A percentile compares a stretch with the other conserved stretches of the same genome.
Evolutionary conservation across 2,888 invertebrate species (phyloP).

Genomic region (Euzetes globulus): DNA sequence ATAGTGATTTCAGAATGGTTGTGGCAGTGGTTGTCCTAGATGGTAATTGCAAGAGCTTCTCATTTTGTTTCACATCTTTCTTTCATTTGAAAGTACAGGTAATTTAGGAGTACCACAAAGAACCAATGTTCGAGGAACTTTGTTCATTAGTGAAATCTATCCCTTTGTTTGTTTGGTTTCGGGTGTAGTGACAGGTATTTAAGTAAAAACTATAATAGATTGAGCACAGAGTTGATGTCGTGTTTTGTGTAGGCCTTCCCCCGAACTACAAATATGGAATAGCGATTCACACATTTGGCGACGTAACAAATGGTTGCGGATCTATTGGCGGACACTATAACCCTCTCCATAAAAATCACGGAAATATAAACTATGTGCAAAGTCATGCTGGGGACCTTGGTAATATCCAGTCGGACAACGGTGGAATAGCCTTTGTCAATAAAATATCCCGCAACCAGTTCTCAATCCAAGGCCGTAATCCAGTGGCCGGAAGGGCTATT

Average conservation of each 20-base stretch:
- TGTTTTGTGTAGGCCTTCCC: background rate
- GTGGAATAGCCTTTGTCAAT: background rate
- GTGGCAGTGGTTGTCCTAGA: background rate
- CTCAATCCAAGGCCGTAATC: background rate
- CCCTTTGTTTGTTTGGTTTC: background rate
- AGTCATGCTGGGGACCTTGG: constrained; percentile 10
- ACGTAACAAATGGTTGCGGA: constrained; percentile 84
- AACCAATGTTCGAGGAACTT: background rate
- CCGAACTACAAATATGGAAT: background rate
- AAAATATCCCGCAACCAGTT: background rate
- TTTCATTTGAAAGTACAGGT: background rate
- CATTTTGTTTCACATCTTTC: background rate
- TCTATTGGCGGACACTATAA: constrained; percentile 92
- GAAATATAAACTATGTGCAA: background rate
- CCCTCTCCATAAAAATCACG: constrained; percentile 64
- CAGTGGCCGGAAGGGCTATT: background rate
- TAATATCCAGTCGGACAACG: background rate
- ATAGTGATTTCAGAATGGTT: background rate
- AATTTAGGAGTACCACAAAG: background rate
- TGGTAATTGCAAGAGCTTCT: background rate
- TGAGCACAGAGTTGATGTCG: background rate
- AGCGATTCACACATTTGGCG: constrained; percentile 82
- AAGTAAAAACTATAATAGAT: background rate
- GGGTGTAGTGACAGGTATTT: background rate
- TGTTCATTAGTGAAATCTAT: constrained; percentile 1